Evolutionary conservation across 2,888 invertebrate genomes (phyloP).

Genomic region (Leptura quadrifasciata): DNA sequence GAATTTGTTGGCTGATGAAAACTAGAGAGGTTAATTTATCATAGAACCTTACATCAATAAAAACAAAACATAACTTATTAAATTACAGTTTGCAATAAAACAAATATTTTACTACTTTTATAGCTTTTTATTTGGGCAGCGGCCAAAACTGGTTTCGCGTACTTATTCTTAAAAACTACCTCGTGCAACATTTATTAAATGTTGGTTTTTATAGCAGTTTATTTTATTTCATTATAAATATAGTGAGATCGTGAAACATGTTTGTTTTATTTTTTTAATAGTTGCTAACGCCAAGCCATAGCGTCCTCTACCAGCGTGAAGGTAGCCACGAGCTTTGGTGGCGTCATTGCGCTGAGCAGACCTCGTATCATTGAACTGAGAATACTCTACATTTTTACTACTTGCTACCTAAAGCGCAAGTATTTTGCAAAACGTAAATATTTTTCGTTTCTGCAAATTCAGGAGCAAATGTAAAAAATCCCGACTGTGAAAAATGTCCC

Average conservation of each 20-base stretch:
- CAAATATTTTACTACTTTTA: constrained; percentile 22
- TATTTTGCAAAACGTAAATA: too few relatives aligned
- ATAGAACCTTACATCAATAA: neutral
- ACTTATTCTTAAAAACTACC: constrained; percentile 23
- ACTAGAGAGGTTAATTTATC: constrained; percentile 2
- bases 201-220: constrained; percentile 17
- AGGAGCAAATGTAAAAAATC: too few relatives aligned
- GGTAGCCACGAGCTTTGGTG: too few relatives aligned
- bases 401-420: too few relatives aligned
- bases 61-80: constrained; percentile 7
- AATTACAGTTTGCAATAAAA: constrained; percentile 27
- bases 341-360: too few relatives aligned
- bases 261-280: neutral
- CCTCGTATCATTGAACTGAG: too few relatives aligned
- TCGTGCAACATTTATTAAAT: constrained; percentile 33
- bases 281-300: neutral
- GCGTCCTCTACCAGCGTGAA: too few relatives aligned
- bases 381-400: too few relatives aligned
- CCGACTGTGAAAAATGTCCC: too few relatives aligned
- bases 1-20: neutral
- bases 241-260: neutral
- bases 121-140: constrained; percentile 3
- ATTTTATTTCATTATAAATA: neutral
- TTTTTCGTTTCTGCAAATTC: too few relatives aligned
- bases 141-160: constrained; percentile 28